Conservation (phyloP, 1,140 invertebrate species). For the Trachymyrmex septentrionalis region DNA sequence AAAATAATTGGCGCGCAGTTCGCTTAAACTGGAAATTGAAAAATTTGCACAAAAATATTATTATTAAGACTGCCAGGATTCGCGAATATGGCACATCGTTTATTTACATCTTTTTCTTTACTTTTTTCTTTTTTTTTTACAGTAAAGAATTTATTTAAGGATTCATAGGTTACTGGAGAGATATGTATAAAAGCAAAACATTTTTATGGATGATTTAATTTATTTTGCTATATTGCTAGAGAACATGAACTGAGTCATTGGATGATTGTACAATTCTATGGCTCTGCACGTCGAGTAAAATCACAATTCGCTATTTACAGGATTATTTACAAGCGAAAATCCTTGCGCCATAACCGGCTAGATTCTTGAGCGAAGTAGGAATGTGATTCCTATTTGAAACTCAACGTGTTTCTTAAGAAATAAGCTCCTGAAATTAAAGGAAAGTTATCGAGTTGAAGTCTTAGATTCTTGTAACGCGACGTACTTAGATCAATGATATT, state of each 20-base stretch:
- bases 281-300: constrained; percentile 82
- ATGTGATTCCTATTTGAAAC: neutral
- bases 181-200: constrained; percentile 34
- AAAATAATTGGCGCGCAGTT: too few species aligned
- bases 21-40: too few species aligned
- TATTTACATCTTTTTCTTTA: neutral
- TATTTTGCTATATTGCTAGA: constrained; percentile 86
- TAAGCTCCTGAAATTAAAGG: neutral
- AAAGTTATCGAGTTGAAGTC: constrained; percentile 15
- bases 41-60: too few species aligned
- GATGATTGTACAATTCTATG: constrained; percentile 81
- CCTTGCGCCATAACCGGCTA: constrained; percentile 16
- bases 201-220: constrained; percentile 80
- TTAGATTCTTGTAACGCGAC: neutral
- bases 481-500: constrained; percentile 16
- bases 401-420: neutral
- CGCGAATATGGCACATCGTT: too few species aligned
- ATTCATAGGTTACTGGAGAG: neutral
- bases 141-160: neutral
- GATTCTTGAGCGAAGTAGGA: constrained; percentile 2
- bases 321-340: constrained; percentile 80
- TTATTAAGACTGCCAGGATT: too few species aligned
- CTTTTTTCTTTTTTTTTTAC: neutral
- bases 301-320: constrained; percentile 86
- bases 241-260: constrained; percentile 84